phyloP scores from a whole-genome alignment of 2,888 invertebrate species.

The Mamestra brassicae region DNA sequence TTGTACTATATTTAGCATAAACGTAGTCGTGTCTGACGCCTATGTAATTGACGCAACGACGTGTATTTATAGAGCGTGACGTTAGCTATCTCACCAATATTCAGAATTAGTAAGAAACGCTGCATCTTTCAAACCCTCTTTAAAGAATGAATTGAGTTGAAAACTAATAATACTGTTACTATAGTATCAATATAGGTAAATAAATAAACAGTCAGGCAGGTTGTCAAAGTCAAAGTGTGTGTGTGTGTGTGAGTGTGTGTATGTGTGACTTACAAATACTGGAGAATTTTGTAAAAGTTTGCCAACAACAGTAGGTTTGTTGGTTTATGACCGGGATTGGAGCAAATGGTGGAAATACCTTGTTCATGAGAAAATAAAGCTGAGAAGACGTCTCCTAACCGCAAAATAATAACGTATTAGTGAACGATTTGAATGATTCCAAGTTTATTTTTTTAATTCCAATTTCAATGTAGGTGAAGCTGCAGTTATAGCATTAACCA shows the following conservation, averaged over 20 bases:
- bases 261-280: neutral
- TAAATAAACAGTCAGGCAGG: neutral
- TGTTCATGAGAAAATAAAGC: conserved; percentile 8
- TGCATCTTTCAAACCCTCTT: conserved; percentile 8
- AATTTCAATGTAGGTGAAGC: neutral
- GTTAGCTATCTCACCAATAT: neutral
- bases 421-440: neutral
- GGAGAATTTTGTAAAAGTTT: neutral
- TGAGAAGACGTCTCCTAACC: neutral
- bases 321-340: conserved; percentile 8
- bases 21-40: neutral
- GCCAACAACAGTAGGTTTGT: neutral
- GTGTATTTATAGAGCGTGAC: conserved; percentile 1
- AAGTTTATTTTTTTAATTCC: neutral
- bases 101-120: conserved; percentile 18
- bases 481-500: conserved; percentile 1
- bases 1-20: neutral
- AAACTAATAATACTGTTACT: neutral
- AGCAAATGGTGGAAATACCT: conserved; percentile 1
- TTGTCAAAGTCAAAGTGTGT: neutral
- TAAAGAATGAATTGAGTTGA: neutral
- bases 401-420: conserved; percentile 8
- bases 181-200: conserved; percentile 2
- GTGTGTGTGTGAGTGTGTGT: neutral
- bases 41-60: neutral